phyloP scores from a whole-genome alignment of 1,140 invertebrate species.

The Archivesica marissinica region DNA sequence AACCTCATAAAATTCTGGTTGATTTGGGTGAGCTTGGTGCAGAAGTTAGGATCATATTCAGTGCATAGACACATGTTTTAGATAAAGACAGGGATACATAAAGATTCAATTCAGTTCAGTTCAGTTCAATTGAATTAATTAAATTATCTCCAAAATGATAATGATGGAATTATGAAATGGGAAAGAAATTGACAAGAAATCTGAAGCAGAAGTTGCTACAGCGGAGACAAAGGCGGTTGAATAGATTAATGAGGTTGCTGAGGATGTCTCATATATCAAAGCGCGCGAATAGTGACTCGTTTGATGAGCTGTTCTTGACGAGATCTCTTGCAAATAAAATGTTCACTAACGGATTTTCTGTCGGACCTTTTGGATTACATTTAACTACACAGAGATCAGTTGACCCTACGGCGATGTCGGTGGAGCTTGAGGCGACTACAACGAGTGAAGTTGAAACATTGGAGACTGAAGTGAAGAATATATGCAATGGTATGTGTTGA shows the following conservation, averaged over 20 bases:
- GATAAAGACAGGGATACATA: too few relatives aligned
- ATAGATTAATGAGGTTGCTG: conserved; percentile 10
- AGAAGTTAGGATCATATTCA: too few relatives aligned
- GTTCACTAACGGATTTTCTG: conserved; percentile 36
- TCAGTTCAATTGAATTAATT: too few relatives aligned
- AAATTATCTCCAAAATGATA: too few relatives aligned
- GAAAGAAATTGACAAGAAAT: not conserved
- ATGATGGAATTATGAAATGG: conserved; percentile 15
- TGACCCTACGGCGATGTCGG: too few relatives aligned
- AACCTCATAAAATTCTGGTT: too few relatives aligned
- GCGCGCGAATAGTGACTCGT: conserved; percentile 13
- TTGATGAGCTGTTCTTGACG: conserved; percentile 25
- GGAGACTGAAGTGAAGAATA: not conserved
- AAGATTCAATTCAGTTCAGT: too few relatives aligned
- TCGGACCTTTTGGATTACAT: conserved; percentile 24
- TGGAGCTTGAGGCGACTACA: not conserved
- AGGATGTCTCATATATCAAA: conserved; percentile 18
- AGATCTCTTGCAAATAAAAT: not conserved
- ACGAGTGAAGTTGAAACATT: not conserved
- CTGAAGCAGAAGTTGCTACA: not conserved
- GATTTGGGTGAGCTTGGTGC: too few relatives aligned
- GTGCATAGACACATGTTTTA: too few relatives aligned
- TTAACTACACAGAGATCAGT: not conserved
- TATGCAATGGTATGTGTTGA: conserved; percentile 15
- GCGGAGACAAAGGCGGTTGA: conserved; percentile 7